Evolutionary conservation across 2,888 invertebrate genomes (phyloP).

Genomic region (Laothoe populi): DNA sequence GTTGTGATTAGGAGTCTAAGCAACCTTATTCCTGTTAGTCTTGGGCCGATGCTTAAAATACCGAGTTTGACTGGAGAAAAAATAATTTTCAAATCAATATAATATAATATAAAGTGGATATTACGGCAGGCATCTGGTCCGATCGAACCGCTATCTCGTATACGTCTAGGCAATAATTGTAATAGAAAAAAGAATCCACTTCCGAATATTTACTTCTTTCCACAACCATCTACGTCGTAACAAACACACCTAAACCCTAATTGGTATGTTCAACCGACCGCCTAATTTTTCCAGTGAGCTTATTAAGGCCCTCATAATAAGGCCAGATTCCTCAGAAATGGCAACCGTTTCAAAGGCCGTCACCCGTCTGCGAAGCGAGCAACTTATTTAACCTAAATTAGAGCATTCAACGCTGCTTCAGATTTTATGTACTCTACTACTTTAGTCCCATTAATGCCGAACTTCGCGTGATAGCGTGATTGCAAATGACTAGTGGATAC

Average conservation of each 20-base stretch:
- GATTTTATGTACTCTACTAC: constrained; percentile 44
- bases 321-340: constrained; percentile 10
- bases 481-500: constrained; percentile 29
- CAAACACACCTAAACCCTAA: not conserved
- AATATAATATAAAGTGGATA: no score
- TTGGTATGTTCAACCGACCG: not conserved
- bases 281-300: constrained; percentile 11
- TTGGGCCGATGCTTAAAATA: no score
- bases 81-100: no score
- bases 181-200: not conserved
- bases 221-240: not conserved
- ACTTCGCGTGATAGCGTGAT: constrained; percentile 33
- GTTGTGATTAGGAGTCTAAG: no score
- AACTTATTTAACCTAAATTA: constrained; percentile 54
- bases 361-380: constrained; percentile 40
- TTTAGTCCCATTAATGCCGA: constrained; percentile 35
- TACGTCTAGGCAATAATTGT: no score
- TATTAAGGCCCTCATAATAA: constrained; percentile 10
- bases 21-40: no score
- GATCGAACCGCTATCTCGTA: no score
- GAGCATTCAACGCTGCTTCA: constrained; percentile 45
- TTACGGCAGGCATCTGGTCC: no score
- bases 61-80: no score
- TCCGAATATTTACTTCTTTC: not conserved
- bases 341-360: constrained; percentile 44